A percentile compares a stretch with the other conserved stretches of the same genome.
phyloP scores from a whole-genome alignment of 2,113 vertebrate species.

The Rousettus leschenaultii region DNA sequence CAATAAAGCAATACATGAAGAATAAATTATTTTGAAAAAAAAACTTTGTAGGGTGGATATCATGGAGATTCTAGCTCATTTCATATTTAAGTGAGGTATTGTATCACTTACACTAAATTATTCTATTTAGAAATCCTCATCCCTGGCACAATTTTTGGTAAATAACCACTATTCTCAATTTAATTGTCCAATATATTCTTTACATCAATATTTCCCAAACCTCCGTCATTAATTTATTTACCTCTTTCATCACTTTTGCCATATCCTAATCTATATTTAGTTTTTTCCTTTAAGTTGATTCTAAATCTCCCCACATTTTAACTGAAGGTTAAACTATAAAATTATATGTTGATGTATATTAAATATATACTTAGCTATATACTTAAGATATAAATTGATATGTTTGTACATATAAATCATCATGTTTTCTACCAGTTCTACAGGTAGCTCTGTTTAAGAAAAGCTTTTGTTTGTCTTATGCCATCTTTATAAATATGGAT shows the following conservation, averaged over 20 bases:
- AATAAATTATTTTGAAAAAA: neutral
- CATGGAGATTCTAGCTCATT: neutral
- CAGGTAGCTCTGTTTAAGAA: neutral
- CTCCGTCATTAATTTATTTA: neutral
- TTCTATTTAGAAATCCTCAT: neutral
- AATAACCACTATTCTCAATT: neutral
- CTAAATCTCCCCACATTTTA: neutral
- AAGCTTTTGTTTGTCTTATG: neutral
- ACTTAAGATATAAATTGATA: neutral
- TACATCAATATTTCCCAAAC: neutral
- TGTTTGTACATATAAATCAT: neutral
- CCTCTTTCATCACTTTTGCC: neutral
- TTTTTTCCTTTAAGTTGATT: neutral
- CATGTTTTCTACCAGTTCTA: neutral
- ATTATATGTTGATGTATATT: neutral
- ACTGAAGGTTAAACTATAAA: neutral
- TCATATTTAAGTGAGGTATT: neutral
- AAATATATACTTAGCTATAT: neutral
- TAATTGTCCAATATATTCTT: neutral
- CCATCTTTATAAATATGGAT: neutral
- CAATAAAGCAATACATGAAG: slow-evolving; percentile 13
- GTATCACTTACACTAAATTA: neutral
- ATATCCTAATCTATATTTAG: neutral
- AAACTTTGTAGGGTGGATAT: neutral
- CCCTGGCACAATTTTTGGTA: neutral